Evolutionary conservation across 2,888 invertebrate genomes (phyloP), one percentile per base, ranked within the genome.

Genomic region (Gerris lacustris): DNA sequence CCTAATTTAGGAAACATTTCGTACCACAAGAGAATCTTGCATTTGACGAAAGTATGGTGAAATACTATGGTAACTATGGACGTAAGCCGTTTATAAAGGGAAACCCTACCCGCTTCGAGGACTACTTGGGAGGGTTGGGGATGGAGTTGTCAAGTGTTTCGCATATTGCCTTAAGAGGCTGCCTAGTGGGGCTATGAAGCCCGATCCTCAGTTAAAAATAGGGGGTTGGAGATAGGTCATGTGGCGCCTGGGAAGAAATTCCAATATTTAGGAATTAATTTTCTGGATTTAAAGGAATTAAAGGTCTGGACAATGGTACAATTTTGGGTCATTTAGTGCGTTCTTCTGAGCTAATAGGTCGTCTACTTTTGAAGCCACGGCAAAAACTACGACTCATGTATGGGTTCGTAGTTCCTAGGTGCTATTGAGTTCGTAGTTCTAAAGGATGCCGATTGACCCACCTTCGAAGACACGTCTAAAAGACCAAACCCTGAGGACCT

Each of bases 311-410:
- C 15, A 55, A 55, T 15, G 15, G 15, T 5, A 4, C 9, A 15
- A 55, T 55, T 11, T 15, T 55, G 55, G 55, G 15, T 9, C 9
- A 55, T 15, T 55, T 55, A 55, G 15, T 55, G 9, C 11, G 55
- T 5, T 11, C 11, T 5, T 11, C 15, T 1, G 9, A 9, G 9
- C 9, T 9, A 5, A 5, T 55, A 9, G 9, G 11, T 55, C 9
- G 9, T 5, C 55, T 55, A 2, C 9, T 6, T 81, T 79, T 80
- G 81, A 80, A 81, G 79, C 81, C 79, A 79, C 78, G 79, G 2
- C 66, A 69, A 7, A 66, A 69, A 7, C 1, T 66, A 5, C 6
- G 7, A n/a, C 43, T 69, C n/a, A 11, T 69, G 6, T 45, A 64
- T 6, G 44, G 45, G 43, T 69, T 15, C 69, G 17, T 69, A 5